Conservation (phyloP, 2,888 invertebrate genomes). For the Diaphora mendica region DNA sequence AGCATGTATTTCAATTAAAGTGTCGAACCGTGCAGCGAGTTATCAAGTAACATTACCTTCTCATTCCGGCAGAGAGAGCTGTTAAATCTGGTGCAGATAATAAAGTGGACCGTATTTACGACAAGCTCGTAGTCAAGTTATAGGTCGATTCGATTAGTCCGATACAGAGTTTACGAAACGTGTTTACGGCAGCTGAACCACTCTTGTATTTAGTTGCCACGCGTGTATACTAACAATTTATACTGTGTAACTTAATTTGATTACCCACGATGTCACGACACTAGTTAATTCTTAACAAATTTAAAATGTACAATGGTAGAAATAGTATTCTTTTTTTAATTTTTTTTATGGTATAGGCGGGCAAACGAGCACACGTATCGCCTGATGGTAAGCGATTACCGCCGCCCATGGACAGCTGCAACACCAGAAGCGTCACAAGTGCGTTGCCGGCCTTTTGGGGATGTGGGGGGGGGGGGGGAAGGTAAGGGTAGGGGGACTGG, state of each 20-base stretch:
- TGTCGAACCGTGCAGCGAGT: conserved; percentile 48
- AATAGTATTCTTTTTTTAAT: too few species aligned
- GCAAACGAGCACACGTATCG: too few species aligned
- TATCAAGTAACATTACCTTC: conserved; percentile 49
- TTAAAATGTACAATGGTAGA: background rate
- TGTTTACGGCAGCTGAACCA: conserved; percentile 67
- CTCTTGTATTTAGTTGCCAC: conserved; percentile 64
- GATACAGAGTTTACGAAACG: conserved; percentile 71
- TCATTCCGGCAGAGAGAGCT: conserved; percentile 52
- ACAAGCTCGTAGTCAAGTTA: conserved; percentile 67
- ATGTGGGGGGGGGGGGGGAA: too few species aligned
- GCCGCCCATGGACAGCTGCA: too few species aligned
- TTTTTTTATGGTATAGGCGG: too few species aligned
- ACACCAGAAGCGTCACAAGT: too few species aligned
- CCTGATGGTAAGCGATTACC: too few species aligned
- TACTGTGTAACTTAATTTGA: conserved; percentile 34
- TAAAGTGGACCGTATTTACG: conserved; percentile 75
- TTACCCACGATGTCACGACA: conserved; percentile 21
- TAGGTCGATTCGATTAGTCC: conserved; percentile 77
- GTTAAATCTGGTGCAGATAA: conserved; percentile 71
- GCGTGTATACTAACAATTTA: conserved; percentile 56
- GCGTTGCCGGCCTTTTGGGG: too few species aligned
- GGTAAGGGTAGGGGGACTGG: too few species aligned
- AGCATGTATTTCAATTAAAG: conserved; percentile 59
- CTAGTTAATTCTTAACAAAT: background rate